Base-by-base conservation (phyloP, 2,797 vertebrate species). In the Scolopax bukidnonensis region DNA sequence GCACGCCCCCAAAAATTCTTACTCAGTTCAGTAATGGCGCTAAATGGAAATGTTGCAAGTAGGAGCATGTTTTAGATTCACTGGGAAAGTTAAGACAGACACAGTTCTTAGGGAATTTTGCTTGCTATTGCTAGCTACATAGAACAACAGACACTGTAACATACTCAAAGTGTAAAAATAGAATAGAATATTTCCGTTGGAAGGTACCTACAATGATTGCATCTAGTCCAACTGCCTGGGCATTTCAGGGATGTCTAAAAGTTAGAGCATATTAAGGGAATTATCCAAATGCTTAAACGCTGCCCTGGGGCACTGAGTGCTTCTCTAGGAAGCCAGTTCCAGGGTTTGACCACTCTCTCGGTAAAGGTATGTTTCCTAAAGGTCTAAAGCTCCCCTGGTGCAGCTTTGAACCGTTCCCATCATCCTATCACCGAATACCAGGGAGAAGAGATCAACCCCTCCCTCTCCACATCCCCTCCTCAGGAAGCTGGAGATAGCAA, bases 291-390 rank as follows among this genome's bases (percentile, higher is more conserved):
- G 10, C 28, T 50, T 28, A 15, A 74, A 56, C 24, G 12, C n/a
- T 40, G 41, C 19, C 17, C 23, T 64, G 24, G 33, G 78, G 8
- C 36, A 75, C 24, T 0, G 2, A 84, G 19, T 11, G 18, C 12
- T 6, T 61, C 54, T 60, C 40, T 8, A 47, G 40, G 28, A 32
- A 47, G 57, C 48, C 17, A 47, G 9, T 56, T 56, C 33, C 50
- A 63, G 19, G 20, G 16, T 36, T 3, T 30, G 5, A 21, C 19
- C 11, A 20, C 17, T 16, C 12, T 30, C 45, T 23, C 0, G 0
- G 12, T 45, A 28, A 41, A 56, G 16, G 48, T 41, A 48, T 41
- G 18, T 20, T 50, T 67, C 45, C 32, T 59, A 2, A 24, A 50
- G 24, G 48, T 50, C 24, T 27, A 50, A 50, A 51, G 6, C 24